Evolutionary conservation across 2,797 vertebrate genomes (phyloP).

Genomic region (Acestrorhynchus altus): DNA sequence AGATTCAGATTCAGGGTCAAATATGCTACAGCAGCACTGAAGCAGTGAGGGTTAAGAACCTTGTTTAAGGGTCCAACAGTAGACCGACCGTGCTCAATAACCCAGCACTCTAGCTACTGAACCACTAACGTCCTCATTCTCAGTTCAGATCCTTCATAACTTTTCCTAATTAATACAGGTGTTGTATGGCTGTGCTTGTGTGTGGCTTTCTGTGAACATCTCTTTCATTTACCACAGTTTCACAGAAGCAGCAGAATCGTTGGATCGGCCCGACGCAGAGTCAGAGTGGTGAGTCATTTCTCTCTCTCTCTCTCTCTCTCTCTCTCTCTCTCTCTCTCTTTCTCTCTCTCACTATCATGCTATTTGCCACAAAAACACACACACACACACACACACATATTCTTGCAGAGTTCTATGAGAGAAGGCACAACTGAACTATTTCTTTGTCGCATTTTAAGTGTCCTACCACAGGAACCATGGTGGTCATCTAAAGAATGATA

Average conservation of each 20-base stretch:
- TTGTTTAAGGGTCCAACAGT: too few relatives aligned
- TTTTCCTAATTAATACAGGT: too few relatives aligned
- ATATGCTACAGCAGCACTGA: too few relatives aligned
- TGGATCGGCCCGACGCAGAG: constrained; percentile 81
- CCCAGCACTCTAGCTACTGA: too few relatives aligned
- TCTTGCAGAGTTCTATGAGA: not conserved
- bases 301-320: constrained; percentile 4
- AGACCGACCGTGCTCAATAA: too few relatives aligned
- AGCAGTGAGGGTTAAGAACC: too few relatives aligned
- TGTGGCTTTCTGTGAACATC: not conserved
- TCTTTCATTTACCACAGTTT: constrained; percentile 65
- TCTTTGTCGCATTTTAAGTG: constrained; percentile 63
- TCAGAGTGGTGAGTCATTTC: constrained; percentile 76
- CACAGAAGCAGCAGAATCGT: constrained; percentile 69
- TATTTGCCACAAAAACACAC: constrained; percentile 9
- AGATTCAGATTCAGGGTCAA: too few relatives aligned
- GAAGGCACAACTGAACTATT: not conserved
- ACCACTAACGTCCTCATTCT: too few relatives aligned
- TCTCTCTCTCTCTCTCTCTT: constrained; percentile 8
- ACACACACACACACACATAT: constrained; percentile 20
- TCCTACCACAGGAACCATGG: constrained; percentile 75
- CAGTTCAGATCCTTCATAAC: too few relatives aligned
- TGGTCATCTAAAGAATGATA: constrained; percentile 62
- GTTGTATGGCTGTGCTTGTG: not conserved
- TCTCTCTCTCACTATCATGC: not conserved